Percentiles rank a stretch among this genome's conserved stretches.
phyloP scores from a whole-genome alignment of 2,888 invertebrate species.

The Andrena praecox region DNA sequence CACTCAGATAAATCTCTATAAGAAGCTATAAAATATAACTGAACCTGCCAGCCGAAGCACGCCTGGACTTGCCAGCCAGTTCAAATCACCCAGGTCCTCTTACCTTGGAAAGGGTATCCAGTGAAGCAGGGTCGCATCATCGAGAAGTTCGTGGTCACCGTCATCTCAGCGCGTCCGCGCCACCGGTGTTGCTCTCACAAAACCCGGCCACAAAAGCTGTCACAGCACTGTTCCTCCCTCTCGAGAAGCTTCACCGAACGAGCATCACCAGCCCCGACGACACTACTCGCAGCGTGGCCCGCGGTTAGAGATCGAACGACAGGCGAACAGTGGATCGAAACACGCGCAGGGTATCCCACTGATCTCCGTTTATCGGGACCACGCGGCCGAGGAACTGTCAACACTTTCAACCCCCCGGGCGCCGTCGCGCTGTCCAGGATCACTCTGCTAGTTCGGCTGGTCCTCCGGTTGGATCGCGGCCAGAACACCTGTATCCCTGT shows the following conservation, averaged over 20 bases:
- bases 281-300: constrained; percentile 12
- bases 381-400: constrained; percentile 28
- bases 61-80: neutral
- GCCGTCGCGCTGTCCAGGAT: neutral
- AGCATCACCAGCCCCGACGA: constrained; percentile 7
- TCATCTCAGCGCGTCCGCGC: constrained; percentile 82
- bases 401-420: neutral
- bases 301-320: neutral
- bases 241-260: neutral
- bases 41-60: neutral
- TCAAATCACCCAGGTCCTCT: neutral
- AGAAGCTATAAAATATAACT: no score
- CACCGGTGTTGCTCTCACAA: constrained; percentile 10
- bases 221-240: constrained; percentile 26
- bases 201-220: constrained; percentile 32
- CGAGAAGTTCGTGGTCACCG: constrained; percentile 85
- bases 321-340: neutral
- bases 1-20: no score
- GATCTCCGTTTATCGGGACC: neutral
- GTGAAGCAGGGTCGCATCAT: constrained; percentile 86
- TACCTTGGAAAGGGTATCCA: constrained; percentile 86
- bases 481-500: constrained; percentile 41
- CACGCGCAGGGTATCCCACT: constrained; percentile 15
- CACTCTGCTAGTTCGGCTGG: neutral
- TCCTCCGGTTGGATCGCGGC: constrained; percentile 3